phyloP scores from a whole-genome alignment of 1,140 invertebrate genomes.

The Whitmania pigra region DNA sequence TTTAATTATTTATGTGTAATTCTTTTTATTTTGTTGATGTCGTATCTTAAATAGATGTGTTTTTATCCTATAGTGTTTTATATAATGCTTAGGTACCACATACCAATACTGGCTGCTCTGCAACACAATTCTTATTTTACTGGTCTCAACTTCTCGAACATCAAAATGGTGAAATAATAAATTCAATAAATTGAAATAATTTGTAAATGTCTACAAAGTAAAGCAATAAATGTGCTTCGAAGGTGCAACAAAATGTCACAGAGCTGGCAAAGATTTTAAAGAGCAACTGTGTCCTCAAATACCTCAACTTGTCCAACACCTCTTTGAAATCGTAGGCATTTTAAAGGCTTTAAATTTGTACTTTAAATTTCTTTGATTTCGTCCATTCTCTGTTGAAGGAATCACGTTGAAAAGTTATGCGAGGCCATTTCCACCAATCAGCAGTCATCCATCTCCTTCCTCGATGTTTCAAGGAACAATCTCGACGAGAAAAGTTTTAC shows the following conservation, averaged over 20 bases:
- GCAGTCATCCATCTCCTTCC: not conserved
- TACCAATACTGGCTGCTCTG: constrained; percentile 7
- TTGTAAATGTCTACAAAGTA: not conserved
- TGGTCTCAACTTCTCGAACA: constrained; percentile 9
- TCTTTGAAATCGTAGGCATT: not conserved
- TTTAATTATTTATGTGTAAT: too few species aligned
- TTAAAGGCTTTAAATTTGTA: not conserved
- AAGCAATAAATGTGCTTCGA: too few species aligned
- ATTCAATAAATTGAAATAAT: not conserved
- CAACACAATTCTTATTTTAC: not conserved
- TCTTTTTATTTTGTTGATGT: too few species aligned
- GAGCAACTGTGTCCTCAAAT: not conserved
- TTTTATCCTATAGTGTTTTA: not conserved
- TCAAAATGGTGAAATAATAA: constrained; percentile 7
- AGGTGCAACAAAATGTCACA: not conserved
- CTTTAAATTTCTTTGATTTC: not conserved
- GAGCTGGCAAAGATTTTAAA: not conserved
- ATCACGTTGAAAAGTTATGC: constrained; percentile 10
- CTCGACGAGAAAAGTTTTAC: not conserved
- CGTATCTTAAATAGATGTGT: too few species aligned
- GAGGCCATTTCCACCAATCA: not conserved
- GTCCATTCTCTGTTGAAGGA: not conserved
- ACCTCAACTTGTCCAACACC: constrained; percentile 1
- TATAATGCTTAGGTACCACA: not conserved
- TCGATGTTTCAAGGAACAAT: not conserved